Evolutionary conservation across 1,140 invertebrate genomes (phyloP), one percentile per base, ranked within the genome.

Genomic region (Aplysia californica): DNA sequence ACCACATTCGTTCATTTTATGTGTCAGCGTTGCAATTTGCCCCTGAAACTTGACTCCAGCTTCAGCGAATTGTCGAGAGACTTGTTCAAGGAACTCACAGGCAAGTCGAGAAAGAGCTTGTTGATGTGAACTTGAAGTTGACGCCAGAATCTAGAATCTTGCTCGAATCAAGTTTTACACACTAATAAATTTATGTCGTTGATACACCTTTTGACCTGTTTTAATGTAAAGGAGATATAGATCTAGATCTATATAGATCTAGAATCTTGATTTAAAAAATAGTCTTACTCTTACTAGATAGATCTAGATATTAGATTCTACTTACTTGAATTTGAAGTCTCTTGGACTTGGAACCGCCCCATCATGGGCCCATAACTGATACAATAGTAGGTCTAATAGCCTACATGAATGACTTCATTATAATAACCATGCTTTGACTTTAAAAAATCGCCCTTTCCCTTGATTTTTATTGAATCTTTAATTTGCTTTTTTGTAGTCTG

Each of bases 1-100:
- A 58, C 21, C 4, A 31, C 26, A 56, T n/a, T 29, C 20, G 69
- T 50, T 3, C 69, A 71, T 4, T 71, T 71, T 23, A 35, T 55
- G 31, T 71, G 69, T 29, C 69, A 71, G 36, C 31, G 50, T 41
- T 71, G 69, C 33, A 58, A 71, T 20, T 50, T 71, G 3, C 44
- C 69, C 31, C 50, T 71, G 5, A 71, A 58, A 36, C 31, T 71
- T 35, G 69, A 71, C 36, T 58, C 69, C 10, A 71, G 69, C 31
- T 71, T 71, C 50, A 71, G 29, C 10, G 69, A 71, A 1, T 4
- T 31, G 1, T 58, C 50, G 26, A 55, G 69, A 33, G 69, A 71
- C 0, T 21, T 71, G 38, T 71, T 56, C 50, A 71, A 58, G n/a
- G 69, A 71, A 71, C 31, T 71, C 3, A 58, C 69, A 71, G 69